These are phyloP conservation scores for Nemotelus nigrinus DNA, from an alignment of 2,888 invertebrate genomes.

Conservation along the genomic window DNA sequence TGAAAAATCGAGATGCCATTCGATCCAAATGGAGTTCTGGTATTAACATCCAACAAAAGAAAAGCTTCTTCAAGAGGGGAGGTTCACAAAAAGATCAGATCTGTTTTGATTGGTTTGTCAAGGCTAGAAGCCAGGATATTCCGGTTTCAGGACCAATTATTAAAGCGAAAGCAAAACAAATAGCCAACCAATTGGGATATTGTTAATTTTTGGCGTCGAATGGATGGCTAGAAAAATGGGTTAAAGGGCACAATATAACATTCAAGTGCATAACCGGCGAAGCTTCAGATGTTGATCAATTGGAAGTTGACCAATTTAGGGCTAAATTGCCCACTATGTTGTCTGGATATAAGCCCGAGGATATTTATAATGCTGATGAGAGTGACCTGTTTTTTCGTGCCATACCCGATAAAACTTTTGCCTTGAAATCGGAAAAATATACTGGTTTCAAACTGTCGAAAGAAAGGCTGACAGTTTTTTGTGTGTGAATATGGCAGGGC, in stretches of 20 bases:
- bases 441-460: background rate
- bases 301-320: constrained; percentile 24
- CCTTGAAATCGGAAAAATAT: constrained; percentile 10
- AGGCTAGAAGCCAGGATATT: too few relatives aligned
- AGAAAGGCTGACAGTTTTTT: constrained; percentile 16
- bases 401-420: constrained; percentile 25
- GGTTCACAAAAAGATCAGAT: background rate
- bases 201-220: constrained; percentile 24
- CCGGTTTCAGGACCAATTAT: constrained; percentile 6
- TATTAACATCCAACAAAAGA: constrained; percentile 16
- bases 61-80: constrained; percentile 20
- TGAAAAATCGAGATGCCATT: too few relatives aligned
- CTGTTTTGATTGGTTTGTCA: constrained; percentile 7
- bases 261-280: constrained; percentile 2
- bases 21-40: constrained; percentile 6
- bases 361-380: constrained; percentile 28
- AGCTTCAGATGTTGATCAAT: constrained; percentile 24
- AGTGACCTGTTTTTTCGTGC: constrained; percentile 26
- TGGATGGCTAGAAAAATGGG: constrained; percentile 28
- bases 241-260: too few relatives aligned
- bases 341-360: constrained; percentile 22
- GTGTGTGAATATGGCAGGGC: constrained; percentile 24
- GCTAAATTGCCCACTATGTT: constrained; percentile 25
- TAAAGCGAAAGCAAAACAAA: constrained; percentile 27
- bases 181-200: constrained; percentile 6